A percentile compares a stretch with the other conserved stretches of the same genome.
These are phyloP conservation scores for Hydrotaea diabolus DNA, from an alignment of 2,888 invertebrate species.

Conservation along the genomic window DNA sequence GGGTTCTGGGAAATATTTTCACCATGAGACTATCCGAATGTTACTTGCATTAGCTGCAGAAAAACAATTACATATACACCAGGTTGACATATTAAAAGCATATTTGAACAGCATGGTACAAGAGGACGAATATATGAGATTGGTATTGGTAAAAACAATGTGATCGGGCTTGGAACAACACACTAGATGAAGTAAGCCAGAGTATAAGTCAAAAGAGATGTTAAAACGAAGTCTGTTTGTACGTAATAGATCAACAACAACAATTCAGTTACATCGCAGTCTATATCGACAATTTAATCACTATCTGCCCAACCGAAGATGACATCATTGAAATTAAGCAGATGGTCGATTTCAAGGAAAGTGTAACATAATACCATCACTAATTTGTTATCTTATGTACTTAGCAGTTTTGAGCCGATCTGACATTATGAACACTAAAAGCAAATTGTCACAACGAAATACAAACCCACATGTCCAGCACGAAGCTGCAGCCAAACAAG, in stretches of 20 bases:
- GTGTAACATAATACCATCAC: constrained; percentile 1
- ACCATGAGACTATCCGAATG: too few species aligned
- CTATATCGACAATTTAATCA: background rate
- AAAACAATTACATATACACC: too few species aligned
- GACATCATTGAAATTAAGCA: background rate
- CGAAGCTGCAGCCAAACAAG: background rate
- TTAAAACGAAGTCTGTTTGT: background rate
- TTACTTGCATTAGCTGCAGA: too few species aligned
- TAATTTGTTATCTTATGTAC: background rate
- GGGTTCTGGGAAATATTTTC: too few species aligned
- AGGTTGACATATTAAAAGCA: too few species aligned
- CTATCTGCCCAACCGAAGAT: background rate
- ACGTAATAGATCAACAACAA: background rate
- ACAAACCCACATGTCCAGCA: background rate
- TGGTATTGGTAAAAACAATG: background rate
- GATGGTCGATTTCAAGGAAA: background rate
- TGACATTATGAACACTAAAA: background rate
- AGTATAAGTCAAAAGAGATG: background rate
- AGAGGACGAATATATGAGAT: too few species aligned
- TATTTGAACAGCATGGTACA: too few species aligned
- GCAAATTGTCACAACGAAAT: background rate
- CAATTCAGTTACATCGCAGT: background rate
- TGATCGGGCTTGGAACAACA: background rate
- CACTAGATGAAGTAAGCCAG: background rate
- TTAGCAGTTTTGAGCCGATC: background rate